Percentiles rank a stretch among this genome's conserved stretches.
These are phyloP conservation scores for Agonopterix subpropinquella DNA, from an alignment of 2,888 invertebrate species.

Conservation along the genomic window DNA sequence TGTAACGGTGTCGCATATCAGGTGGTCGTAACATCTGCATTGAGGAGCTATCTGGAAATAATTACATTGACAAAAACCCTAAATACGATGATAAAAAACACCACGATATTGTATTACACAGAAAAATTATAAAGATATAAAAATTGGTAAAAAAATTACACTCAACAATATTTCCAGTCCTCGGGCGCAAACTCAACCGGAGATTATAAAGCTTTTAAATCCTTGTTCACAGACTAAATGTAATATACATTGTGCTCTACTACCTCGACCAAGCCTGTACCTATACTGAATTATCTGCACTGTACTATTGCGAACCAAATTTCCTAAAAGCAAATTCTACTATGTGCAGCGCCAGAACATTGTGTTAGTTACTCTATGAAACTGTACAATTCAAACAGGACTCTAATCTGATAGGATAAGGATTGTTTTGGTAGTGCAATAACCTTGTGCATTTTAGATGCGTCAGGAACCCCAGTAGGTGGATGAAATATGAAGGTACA, in stretches of 20 bases:
- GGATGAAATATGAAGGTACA: constrained; percentile 60
- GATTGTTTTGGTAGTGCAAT: constrained; percentile 24
- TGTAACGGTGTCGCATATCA: too few species aligned
- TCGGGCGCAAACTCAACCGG: background rate
- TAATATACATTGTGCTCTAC: constrained; percentile 35
- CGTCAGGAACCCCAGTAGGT: constrained; percentile 40
- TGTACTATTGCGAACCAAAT: constrained; percentile 27
- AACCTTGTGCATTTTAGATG: constrained; percentile 28
- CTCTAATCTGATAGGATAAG: constrained; percentile 33
- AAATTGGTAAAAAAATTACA: too few species aligned
- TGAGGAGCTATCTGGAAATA: too few species aligned
- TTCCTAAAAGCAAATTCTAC: constrained; percentile 54
- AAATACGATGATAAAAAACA: too few species aligned
- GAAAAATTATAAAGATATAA: too few species aligned
- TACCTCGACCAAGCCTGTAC: constrained; percentile 19
- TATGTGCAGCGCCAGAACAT: constrained; percentile 43
- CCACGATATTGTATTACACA: too few species aligned
- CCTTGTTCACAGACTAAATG: constrained; percentile 18
- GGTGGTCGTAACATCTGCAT: too few species aligned
- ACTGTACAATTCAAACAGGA: constrained; percentile 27
- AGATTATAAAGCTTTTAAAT: constrained; percentile 27
- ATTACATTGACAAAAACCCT: too few species aligned
- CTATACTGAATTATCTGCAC: constrained; percentile 50
- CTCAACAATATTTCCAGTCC: too few species aligned
- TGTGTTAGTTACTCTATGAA: constrained; percentile 30